These are phyloP conservation scores for Brachionus koreanus DNA, from an alignment of 1,140 invertebrate species.

Conservation along the genomic window DNA sequence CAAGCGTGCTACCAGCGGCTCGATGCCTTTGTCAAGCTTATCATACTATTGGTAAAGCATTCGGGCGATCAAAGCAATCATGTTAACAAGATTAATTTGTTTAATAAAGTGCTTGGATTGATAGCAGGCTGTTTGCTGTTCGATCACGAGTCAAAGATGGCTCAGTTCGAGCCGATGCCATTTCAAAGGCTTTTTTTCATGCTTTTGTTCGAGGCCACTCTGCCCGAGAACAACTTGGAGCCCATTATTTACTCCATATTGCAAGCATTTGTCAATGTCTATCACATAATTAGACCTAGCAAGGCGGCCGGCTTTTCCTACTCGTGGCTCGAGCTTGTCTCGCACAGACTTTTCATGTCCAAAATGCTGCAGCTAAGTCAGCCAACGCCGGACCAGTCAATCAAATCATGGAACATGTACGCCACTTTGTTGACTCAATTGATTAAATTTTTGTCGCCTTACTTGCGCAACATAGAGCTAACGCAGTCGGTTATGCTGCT, in stretches of 20 bases:
- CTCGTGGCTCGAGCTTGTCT: slow-evolving; percentile 94
- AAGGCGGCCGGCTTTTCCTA: slow-evolving; percentile 94
- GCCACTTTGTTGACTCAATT: slow-evolving; percentile 84
- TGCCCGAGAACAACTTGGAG: slow-evolving; percentile 76
- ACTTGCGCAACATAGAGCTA: slow-evolving; percentile 89
- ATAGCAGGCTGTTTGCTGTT: slow-evolving; percentile 87
- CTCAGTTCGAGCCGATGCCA: slow-evolving; percentile 90
- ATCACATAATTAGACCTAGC: slow-evolving; percentile 71
- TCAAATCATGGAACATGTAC: slow-evolving; percentile 60
- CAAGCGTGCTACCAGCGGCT: slow-evolving; percentile 78
- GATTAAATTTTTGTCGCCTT: slow-evolving; percentile 93
- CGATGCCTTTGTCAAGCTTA: slow-evolving; percentile 88
- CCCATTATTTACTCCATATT: slow-evolving; percentile 67
- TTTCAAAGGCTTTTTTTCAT: slow-evolving; percentile 96
- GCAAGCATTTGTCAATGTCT: slow-evolving; percentile 47
- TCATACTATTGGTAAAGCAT: slow-evolving; percentile 92
- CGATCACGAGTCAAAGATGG: slow-evolving; percentile 79
- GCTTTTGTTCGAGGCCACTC: slow-evolving; percentile 77
- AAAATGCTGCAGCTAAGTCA: slow-evolving; percentile 81
- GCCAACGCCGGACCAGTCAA: slow-evolving; percentile 14
- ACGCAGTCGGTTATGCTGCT: slow-evolving; percentile 57
- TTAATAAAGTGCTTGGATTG: slow-evolving; percentile 91
- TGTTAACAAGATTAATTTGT: slow-evolving; percentile 83
- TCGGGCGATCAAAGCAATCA: slow-evolving; percentile 71
- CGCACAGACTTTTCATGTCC: slow-evolving; percentile 90